A percentile compares a stretch with the other conserved stretches of the same genome.
These are phyloP conservation scores for Eubasilissa regina DNA, from an alignment of 1,140 invertebrate species.

Conservation along the genomic window DNA sequence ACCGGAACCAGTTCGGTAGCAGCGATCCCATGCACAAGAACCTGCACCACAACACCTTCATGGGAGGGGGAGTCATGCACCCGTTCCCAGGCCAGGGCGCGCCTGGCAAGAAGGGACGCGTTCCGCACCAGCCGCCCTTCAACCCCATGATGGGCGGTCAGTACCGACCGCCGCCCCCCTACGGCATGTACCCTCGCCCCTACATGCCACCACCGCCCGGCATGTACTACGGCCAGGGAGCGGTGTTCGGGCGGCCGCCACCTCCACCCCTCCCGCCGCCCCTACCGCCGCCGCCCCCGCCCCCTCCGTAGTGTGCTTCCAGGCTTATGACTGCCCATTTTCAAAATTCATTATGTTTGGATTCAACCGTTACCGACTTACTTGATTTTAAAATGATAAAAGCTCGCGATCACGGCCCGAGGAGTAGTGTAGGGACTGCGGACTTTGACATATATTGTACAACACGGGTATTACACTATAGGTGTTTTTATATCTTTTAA, in stretches of 20 bases:
- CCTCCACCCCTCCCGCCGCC: constrained; percentile 49
- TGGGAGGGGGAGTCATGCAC: not conserved
- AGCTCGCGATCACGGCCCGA: no score
- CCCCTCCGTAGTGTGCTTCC: constrained; percentile 17
- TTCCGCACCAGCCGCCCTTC: not conserved
- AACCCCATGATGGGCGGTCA: constrained; percentile 6
- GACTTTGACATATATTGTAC: no score
- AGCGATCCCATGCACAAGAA: not conserved
- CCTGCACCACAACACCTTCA: not conserved
- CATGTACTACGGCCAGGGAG: constrained; percentile 39
- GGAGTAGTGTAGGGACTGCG: no score
- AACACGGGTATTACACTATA: no score
- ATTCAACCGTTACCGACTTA: no score
- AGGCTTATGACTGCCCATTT: no score
- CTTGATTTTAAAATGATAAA: no score
- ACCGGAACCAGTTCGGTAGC: not conserved
- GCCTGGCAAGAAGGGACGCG: not conserved
- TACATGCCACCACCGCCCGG: not conserved
- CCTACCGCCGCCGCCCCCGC: constrained; percentile 45
- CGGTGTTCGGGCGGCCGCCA: constrained; percentile 45
- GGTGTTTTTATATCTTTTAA: no score
- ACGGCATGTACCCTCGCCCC: constrained; percentile 34
- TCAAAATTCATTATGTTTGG: no score
- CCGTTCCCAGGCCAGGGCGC: not conserved
- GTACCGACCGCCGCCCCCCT: constrained; percentile 7